Conservation (phyloP, 2,113 vertebrate species). For the Antennarius striatus region DNA sequence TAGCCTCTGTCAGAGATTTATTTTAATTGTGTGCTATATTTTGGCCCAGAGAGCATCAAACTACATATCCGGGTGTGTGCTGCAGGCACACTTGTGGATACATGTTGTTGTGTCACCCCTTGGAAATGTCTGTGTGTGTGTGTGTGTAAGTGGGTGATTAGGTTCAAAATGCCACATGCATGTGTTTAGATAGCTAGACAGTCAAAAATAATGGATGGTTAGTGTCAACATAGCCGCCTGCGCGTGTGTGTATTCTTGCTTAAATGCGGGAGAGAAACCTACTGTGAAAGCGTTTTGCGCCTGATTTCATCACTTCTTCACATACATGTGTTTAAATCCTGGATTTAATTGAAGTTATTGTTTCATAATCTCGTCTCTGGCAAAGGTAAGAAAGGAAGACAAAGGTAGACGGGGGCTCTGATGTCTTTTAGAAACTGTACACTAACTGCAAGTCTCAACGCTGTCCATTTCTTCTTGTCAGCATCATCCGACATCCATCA, state of each 20-base stretch:
- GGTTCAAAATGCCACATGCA: slow-evolving; percentile 44
- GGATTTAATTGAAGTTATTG: slow-evolving; percentile 28
- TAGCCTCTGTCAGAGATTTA: slow-evolving; percentile 63
- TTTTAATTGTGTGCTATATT: slow-evolving; percentile 69
- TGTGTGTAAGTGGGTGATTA: slow-evolving; percentile 39
- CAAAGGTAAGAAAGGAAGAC: not conserved
- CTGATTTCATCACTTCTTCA: slow-evolving; percentile 34
- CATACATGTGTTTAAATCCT: slow-evolving; percentile 15
- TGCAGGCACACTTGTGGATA: slow-evolving; percentile 65
- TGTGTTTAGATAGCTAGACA: slow-evolving; percentile 66
- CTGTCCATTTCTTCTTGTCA: slow-evolving; percentile 61
- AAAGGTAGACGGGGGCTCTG: not conserved
- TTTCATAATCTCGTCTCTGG: slow-evolving; percentile 14
- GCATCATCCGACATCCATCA: slow-evolving; percentile 70
- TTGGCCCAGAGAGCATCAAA: slow-evolving; percentile 52
- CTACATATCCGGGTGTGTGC: slow-evolving; percentile 58
- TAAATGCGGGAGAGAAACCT: slow-evolving; percentile 15
- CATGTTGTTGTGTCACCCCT: slow-evolving; percentile 29
- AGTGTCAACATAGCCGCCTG: slow-evolving; percentile 33
- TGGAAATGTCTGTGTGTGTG: slow-evolving; percentile 43
- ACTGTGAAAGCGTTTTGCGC: slow-evolving; percentile 4
- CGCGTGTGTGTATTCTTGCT: slow-evolving; percentile 13
- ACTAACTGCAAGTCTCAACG: slow-evolving; percentile 62
- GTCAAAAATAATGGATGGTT: slow-evolving; percentile 57
- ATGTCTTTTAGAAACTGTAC: slow-evolving; percentile 52